Evolutionary conservation across 2,113 vertebrate genomes (phyloP).

Genomic region (Turdus rufiventris): DNA sequence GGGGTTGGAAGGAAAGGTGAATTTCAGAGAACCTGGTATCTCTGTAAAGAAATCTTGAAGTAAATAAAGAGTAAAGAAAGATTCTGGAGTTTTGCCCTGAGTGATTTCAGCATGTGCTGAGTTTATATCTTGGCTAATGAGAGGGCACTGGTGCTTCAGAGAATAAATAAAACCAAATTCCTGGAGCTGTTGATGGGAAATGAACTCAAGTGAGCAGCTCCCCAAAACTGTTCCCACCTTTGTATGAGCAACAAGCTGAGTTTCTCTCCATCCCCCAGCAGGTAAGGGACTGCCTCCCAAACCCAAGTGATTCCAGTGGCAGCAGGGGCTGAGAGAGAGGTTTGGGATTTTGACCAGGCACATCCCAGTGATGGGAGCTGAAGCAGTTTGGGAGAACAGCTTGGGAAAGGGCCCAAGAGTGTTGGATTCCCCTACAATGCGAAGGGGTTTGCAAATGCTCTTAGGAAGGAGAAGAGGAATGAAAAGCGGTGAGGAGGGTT

Average conservation of each 20-base stretch:
- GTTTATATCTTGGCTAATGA: background rate
- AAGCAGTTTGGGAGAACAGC: background rate
- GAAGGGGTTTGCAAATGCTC: background rate
- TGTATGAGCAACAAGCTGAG: background rate
- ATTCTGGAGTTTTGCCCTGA: background rate
- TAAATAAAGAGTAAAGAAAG: background rate
- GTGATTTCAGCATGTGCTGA: background rate
- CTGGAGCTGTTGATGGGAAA: background rate
- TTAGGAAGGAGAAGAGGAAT: background rate
- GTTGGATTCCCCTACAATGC: fast-evolving
- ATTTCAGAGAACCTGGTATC: background rate
- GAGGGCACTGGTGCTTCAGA: background rate
- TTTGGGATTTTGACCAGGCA: background rate
- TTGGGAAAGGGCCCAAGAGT: background rate
- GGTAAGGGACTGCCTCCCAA: background rate
- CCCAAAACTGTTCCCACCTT: background rate
- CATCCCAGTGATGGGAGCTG: background rate
- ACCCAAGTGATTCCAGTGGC: background rate
- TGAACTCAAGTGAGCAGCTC: background rate
- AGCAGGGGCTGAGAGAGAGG: background rate
- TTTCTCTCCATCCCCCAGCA: background rate
- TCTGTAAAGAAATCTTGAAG: background rate
- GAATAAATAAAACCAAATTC: background rate
- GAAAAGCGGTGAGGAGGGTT: background rate
- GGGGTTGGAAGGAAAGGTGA: background rate